Conservation (phyloP, 2,888 invertebrate genomes). For the Malthinus seriepunctatus region DNA sequence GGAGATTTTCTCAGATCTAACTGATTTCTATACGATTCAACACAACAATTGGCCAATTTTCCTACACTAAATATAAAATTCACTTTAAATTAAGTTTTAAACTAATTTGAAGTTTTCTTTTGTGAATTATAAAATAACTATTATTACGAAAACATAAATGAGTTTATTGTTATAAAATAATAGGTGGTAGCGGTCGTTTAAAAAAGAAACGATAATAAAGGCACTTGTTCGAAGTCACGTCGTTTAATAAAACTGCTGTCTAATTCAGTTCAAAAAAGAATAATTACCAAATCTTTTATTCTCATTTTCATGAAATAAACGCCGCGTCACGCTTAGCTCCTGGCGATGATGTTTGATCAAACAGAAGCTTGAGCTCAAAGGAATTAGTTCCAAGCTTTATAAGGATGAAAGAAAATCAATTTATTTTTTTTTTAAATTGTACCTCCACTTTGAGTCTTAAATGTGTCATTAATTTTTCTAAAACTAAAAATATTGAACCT, state of each 20-base stretch:
- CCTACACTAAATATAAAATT: conserved; percentile 10
- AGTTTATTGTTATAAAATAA: conserved; percentile 34
- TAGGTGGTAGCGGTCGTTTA: conserved; percentile 38
- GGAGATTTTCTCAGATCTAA: conserved; percentile 44
- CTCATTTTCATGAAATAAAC: conserved; percentile 30
- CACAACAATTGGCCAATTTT: neutral
- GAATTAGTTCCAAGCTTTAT: conserved; percentile 19
- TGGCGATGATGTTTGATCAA: conserved; percentile 29
- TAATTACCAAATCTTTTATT: conserved; percentile 36
- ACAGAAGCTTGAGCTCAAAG: conserved; percentile 25
- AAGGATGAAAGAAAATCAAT: conserved; percentile 35
- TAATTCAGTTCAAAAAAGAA: conserved; percentile 40
- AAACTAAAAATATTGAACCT: too few relatives aligned
- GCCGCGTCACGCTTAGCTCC: conserved; percentile 29
- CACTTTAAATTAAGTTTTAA: neutral
- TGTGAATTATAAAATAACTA: conserved; percentile 17
- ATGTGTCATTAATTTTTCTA: too few relatives aligned
- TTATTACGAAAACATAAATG: conserved; percentile 25
- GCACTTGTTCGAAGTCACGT: conserved; percentile 34
- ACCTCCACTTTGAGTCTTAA: too few relatives aligned
- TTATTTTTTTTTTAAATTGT: conserved; percentile 25
- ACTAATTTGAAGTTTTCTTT: conserved; percentile 42
- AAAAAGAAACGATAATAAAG: conserved; percentile 36
- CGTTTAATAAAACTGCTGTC: conserved; percentile 39
- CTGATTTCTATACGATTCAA: conserved; percentile 34